phyloP scores from a whole-genome alignment of 2,888 invertebrate genomes.

The Trichopria drosophilae region DNA sequence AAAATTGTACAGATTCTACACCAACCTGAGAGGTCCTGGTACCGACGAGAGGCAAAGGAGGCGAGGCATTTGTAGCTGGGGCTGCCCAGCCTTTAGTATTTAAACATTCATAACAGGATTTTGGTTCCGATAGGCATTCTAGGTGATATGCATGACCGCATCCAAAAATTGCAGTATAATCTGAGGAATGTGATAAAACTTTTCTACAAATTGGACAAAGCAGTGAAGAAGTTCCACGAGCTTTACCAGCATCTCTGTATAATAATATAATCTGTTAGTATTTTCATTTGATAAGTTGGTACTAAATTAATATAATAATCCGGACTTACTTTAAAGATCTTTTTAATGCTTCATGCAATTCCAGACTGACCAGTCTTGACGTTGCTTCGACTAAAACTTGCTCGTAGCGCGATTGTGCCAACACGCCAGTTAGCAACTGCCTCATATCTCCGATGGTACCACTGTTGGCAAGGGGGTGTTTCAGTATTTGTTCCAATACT shows the following conservation, averaged over 20 bases:
- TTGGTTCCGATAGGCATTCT: constrained; percentile 51
- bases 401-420: constrained; percentile 77
- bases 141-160: constrained; percentile 55
- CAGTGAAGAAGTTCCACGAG: constrained; percentile 46
- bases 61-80: constrained; percentile 41
- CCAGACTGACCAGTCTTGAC: constrained; percentile 68
- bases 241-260: constrained; percentile 50
- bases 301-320: constrained; percentile 5
- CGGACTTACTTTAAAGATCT: constrained; percentile 47
- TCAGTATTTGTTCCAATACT: constrained; percentile 65
- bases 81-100: constrained; percentile 54
- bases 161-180: constrained; percentile 50
- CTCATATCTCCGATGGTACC: constrained; percentile 68
- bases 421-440: constrained; percentile 67
- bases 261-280: constrained; percentile 8
- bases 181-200: constrained; percentile 46
- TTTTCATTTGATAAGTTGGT: not conserved
- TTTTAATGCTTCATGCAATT: constrained; percentile 64
- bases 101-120: constrained; percentile 53
- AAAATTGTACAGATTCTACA: no score
- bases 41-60: constrained; percentile 39
- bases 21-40: constrained; percentile 13
- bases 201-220: constrained; percentile 52
- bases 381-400: constrained; percentile 71
- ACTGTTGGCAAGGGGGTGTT: constrained; percentile 59